Conservation (phyloP, 2,888 invertebrate species). For the Elmis aenea region DNA sequence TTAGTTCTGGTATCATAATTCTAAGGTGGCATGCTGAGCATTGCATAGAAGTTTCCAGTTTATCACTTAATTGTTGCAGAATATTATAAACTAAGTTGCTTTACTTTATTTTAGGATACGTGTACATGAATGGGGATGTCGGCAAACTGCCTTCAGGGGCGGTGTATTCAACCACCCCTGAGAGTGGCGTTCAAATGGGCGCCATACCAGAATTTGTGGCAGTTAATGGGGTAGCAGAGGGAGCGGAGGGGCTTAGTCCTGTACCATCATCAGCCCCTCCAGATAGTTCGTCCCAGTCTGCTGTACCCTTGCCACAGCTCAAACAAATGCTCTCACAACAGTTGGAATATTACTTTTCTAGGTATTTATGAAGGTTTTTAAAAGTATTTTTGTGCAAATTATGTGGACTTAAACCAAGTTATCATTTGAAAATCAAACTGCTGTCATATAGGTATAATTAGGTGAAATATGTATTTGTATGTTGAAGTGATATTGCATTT, state of each 20-base stretch:
- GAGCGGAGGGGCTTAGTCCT: conserved; percentile 45
- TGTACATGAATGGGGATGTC: conserved; percentile 81
- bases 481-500: too few relatives aligned
- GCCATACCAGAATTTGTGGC: conserved; percentile 36
- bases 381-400: too few relatives aligned
- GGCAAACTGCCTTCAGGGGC: conserved; percentile 69
- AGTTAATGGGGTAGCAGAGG: conserved; percentile 45
- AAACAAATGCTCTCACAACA: conserved; percentile 75
- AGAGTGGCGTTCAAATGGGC: conserved; percentile 49
- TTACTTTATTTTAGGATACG: conserved; percentile 55
- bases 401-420: too few relatives aligned
- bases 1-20: too few relatives aligned
- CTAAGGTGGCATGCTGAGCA: too few relatives aligned
- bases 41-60: too few relatives aligned
- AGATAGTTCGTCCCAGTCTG: conserved; percentile 48
- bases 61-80: too few relatives aligned
- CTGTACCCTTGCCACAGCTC: conserved; percentile 66
- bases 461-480: too few relatives aligned
- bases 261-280: conserved; percentile 48
- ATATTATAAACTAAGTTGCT: too few relatives aligned
- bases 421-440: too few relatives aligned
- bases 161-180: conserved; percentile 65
- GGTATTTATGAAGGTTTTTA: too few relatives aligned
- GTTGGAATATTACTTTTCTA: conserved; percentile 85
- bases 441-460: too few relatives aligned